Evolutionary conservation across 2,113 vertebrate genomes (phyloP), one percentile per base, ranked within the genome.

Genomic region (Strix aluco): DNA sequence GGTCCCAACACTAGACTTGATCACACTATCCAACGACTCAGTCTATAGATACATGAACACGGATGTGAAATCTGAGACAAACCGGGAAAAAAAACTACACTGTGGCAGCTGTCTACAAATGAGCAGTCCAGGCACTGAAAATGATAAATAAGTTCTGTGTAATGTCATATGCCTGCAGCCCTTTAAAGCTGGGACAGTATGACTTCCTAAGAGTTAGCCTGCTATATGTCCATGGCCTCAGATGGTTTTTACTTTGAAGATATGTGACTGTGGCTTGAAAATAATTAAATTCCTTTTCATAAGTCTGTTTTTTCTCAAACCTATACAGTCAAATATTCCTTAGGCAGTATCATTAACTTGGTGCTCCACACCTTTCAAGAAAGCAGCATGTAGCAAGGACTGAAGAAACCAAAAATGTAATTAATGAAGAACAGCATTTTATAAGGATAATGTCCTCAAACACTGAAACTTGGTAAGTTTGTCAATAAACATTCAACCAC

Each of bases 211-310:
- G 84, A 82, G 81, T 36, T 57, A 84, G 84, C 34, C 78, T 91
- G 86, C 70, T 91, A 52, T 18, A 81, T 61, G 57, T 79, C 66
- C 78, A 42, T 15, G 40, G 74, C 70, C 74, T 85, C 81, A 55
- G 58, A 95, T 32, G 46, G 55, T 69, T 92, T 95, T 81, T 40
- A 51, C 78, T 95, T 94, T 97, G 89, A 96, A 96, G 80, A 92
- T 70, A 94, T 0, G 69, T 0, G 8, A 73, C 51, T 78, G 51
- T 27, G 84, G 73, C 65, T 82, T n/a, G 84, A 84, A 94, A 93
- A 85, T 75, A 96, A 91, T 93, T 90, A 94, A 92, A 87, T 88
- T 92, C 81, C 59, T 92, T 95, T 83, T 77, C 38, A 6, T n/a
- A 91, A 73, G 74, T 46, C 94, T 95, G 91, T 0, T 91, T 92